Base-by-base conservation (phyloP, 2,797 vertebrate species). In the Eulemur coronatus region DNA sequence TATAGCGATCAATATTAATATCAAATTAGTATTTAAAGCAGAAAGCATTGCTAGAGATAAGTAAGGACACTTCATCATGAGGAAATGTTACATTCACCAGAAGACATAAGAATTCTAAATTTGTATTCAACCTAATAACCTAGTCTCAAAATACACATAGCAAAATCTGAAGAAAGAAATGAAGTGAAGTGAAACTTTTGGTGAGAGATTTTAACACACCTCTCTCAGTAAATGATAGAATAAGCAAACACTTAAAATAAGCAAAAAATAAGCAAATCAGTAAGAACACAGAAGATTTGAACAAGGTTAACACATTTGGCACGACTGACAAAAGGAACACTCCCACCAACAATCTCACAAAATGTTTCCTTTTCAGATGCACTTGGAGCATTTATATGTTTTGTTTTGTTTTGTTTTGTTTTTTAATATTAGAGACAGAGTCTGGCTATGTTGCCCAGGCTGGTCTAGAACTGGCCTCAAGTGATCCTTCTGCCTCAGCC, bases 151-250 rank as follows among this genome's bases (percentile, higher is more conserved):
- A 43, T 63, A 88, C 20, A 76, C 28, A 55, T 10, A 91, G 33
- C 35, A 93, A 93, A 95, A 94, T n/a, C 55, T 85, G 24, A 89
- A 96, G 35, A 80, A 67, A 91, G 41, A 80, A 81, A 72, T 57
- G 59, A 70, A 85, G 90, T 61, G 18, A 61, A 43, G 8, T 43
- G 43, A 43, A 43, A 70, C 17, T 78, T 61, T 73, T 33, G 86
- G 35, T 76, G 75, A 91, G 67, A 79, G 18, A 80, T 91, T 93
- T 80, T 88, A 93, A 75, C 43, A 80, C 6, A 46, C 5, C 5
- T 96, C 63, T 82, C 33, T 92, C 4, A 55, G 59, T 18, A 63
- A 55, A 61, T 33, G 48, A 72, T 3, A 92, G 75, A 48, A 61
- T 35, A 84, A 90, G 55, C 52, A 43, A 90, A 72, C 24, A 89